These are phyloP conservation scores for Cisticola juncidis DNA, from an alignment of 2,113 vertebrate genomes.

Conservation along the genomic window DNA sequence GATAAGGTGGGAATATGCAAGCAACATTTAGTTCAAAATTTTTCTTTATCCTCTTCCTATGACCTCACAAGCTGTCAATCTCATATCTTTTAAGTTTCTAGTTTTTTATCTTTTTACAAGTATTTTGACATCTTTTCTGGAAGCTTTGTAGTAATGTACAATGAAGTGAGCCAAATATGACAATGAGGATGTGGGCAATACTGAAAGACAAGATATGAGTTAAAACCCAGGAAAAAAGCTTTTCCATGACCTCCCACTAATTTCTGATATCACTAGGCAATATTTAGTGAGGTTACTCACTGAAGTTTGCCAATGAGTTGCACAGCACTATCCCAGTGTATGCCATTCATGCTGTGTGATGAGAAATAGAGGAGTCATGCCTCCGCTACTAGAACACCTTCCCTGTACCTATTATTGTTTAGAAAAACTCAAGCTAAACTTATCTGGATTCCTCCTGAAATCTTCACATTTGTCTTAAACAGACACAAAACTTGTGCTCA, in stretches of 20 bases:
- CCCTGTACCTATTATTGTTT: not conserved
- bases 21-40: not conserved
- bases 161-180: not conserved
- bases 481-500: not conserved
- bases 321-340: not conserved
- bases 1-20: not conserved
- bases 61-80: not conserved
- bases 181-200: not conserved
- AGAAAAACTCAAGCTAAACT: not conserved
- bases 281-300: not conserved
- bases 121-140: conserved; percentile 10
- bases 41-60: not conserved
- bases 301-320: not conserved
- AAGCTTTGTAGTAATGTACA: not conserved
- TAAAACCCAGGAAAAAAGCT: not conserved
- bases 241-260: not conserved
- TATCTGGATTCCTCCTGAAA: not conserved
- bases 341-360: not conserved
- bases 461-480: not conserved
- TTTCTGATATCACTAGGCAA: not conserved
- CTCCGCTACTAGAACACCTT: not conserved
- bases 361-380: not conserved
- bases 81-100: not conserved
- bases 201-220: not conserved
- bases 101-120: not conserved